These are phyloP conservation scores for Saimiri boliviensis DNA, from an alignment of 2,113 vertebrate genomes.

Conservation along the genomic window DNA sequence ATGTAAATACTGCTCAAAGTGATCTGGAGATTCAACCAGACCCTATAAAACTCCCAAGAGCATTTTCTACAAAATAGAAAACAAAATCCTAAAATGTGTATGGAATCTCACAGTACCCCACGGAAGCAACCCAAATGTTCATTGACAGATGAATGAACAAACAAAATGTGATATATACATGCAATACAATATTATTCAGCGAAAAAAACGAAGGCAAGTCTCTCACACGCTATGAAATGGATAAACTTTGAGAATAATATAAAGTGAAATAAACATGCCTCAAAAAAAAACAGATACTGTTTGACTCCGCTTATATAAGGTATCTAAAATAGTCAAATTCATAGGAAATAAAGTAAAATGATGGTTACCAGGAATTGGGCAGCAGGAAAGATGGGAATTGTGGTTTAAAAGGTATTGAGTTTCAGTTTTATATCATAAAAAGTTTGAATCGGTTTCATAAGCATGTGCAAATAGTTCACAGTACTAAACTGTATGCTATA, in stretches of 20 bases:
- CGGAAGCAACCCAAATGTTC: neutral
- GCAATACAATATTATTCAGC: neutral
- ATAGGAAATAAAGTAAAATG: neutral
- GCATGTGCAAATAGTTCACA: neutral
- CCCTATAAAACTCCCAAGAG: too few relatives aligned
- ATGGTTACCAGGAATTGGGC: neutral
- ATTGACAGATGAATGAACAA: neutral
- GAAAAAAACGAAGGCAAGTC: neutral
- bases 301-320: neutral
- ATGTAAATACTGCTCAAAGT: too few relatives aligned
- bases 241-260: neutral
- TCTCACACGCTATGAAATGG: neutral
- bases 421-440: neutral
- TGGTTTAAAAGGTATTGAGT: neutral
- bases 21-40: too few relatives aligned
- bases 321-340: neutral
- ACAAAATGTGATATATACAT: neutral
- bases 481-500: neutral
- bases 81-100: too few relatives aligned
- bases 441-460: neutral
- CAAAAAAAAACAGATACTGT: neutral
- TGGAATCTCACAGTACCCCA: too few relatives aligned
- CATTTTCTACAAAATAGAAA: neutral
- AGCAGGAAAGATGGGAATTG: neutral
- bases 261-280: neutral